Evolutionary conservation across 2,797 vertebrate genomes (phyloP).

Genomic region (Myotis findleyi): DNA sequence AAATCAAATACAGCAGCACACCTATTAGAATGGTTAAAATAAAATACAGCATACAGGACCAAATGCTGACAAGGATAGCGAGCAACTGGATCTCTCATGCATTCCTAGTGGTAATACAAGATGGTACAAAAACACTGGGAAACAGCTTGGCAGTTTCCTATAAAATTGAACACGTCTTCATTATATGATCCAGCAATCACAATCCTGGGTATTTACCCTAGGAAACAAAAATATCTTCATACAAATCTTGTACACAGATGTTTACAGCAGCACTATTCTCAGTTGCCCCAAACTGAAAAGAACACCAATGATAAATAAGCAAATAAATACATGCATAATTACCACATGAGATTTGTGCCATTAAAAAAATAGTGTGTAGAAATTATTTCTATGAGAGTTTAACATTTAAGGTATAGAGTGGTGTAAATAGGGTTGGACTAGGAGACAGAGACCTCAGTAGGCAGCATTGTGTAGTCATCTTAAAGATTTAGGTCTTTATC

Average conservation of each 20-base stretch:
- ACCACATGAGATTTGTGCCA: neutral
- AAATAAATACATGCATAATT: neutral
- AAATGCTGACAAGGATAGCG: neutral
- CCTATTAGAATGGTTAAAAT: neutral
- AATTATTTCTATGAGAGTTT: neutral
- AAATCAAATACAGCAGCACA: neutral
- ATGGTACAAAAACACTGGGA: neutral
- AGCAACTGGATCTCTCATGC: neutral
- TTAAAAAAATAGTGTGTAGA: neutral
- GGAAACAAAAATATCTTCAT: conserved; percentile 9
- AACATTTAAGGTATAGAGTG: neutral
- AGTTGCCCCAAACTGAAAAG: neutral
- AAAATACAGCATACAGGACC: neutral
- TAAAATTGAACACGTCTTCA: neutral
- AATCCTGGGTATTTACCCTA: neutral
- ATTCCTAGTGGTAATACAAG: neutral
- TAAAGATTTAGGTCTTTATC: neutral
- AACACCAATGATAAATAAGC: neutral
- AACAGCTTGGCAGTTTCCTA: neutral
- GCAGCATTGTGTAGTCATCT: neutral
- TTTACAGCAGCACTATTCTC: neutral
- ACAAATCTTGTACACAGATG: neutral
- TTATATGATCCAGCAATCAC: neutral
- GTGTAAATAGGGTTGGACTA: neutral
- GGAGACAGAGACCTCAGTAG: neutral